Evolutionary conservation across 1,140 invertebrate genomes (phyloP).

Genomic region (Semibalanus balanoides): DNA sequence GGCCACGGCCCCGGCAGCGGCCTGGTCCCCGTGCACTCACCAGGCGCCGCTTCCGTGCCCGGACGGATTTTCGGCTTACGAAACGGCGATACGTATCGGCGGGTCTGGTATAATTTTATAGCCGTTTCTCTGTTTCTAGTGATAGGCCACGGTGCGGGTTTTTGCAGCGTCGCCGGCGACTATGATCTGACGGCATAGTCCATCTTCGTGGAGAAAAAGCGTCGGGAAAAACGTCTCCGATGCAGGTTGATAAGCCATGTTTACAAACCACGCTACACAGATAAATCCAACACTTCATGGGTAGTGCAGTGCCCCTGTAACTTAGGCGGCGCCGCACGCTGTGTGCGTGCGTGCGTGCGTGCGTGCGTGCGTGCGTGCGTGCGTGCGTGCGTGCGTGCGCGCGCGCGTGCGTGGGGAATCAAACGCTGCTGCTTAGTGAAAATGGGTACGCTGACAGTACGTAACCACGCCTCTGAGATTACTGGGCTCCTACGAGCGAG

Average conservation of each 20-base stretch:
- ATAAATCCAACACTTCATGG: conserved; percentile 2
- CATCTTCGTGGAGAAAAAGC: background rate
- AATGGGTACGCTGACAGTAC: too few relatives aligned
- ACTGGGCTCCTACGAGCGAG: too few relatives aligned
- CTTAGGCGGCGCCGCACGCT: background rate
- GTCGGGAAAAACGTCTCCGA: background rate
- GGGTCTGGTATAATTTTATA: background rate
- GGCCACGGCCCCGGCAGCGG: too few relatives aligned
- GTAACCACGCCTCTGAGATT: too few relatives aligned
- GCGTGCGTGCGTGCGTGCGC: too few relatives aligned
- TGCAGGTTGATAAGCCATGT: background rate
- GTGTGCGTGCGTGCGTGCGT: background rate
- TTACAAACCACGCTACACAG: background rate
- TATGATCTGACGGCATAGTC: conserved; percentile 1
- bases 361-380: background rate
- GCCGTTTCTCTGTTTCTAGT: background rate
- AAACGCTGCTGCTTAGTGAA: too few relatives aligned
- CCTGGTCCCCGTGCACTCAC: too few relatives aligned
- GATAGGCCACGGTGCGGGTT: background rate
- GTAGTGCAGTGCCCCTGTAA: background rate
- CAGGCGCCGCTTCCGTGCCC: background rate
- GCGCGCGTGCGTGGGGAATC: too few relatives aligned
- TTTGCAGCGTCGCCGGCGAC: background rate
- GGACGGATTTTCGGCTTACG: background rate
- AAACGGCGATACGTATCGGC: background rate